Evolutionary conservation across 2,113 vertebrate species (phyloP), one percentile per base, ranked within the genome.

Genomic region (Cryptotis parvus): DNA sequence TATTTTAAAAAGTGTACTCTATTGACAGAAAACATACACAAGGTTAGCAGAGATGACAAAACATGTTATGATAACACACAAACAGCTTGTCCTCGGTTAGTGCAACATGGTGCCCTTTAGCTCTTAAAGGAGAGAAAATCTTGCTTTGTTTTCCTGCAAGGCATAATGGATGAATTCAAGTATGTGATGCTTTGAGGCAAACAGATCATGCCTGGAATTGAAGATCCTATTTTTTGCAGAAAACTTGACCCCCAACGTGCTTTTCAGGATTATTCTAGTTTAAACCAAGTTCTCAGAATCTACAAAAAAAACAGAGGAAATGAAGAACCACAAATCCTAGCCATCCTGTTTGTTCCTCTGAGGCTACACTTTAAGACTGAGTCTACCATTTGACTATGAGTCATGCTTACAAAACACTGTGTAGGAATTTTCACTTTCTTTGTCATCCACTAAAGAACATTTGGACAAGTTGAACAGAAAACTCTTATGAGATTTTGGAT

Each of bases 11-110:
- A 76, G 52, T 83, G 68, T 37, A 29, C 61, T 83, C 31, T 90
- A n/a, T 77, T 92, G 81, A 91, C 81, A 90, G 76, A 91, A 83
- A 93, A 84, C 52, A 85, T 49, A 31, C 11, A 33, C 1, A 10
- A 79, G 52, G 63, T 79, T 84, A 94, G 76, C 74, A 80, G 43
- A 84, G 72, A 87, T 69, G 68, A 86, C 68, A 92, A 90, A 84
- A 73, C 31, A 52, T 20, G 26, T 82, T 52, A 68, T 84, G 65
- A 75, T 85, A 68, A 83, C 37, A 75, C 75, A 78, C 5, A 80
- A 93, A 55, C 12, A 49, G 9, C 29, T 55, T 90, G 52, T 85
- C 72, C 88, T 94, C 69, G 66, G 24, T 29, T 69, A 37, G 7
- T 86, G 87, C 39, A 65, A 80, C 75, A 90, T 6, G 45, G 35